A percentile compares a stretch with the other conserved stretches of the same genome.
phyloP scores from a whole-genome alignment of 2,113 vertebrate species.

The Bos javanicus region DNA sequence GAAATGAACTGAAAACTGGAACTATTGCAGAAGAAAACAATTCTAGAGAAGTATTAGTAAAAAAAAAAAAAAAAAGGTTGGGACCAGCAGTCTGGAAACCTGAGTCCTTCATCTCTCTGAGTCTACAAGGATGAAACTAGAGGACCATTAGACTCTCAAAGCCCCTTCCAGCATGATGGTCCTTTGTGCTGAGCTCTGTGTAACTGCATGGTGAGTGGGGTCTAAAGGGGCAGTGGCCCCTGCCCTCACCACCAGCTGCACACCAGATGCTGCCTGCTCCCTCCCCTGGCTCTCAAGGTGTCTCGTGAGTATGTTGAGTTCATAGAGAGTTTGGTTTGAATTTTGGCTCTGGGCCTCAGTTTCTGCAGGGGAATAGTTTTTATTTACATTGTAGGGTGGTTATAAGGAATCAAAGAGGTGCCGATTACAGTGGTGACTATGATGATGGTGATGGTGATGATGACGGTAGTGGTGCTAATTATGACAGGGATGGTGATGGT shows the following conservation, averaged over 20 bases:
- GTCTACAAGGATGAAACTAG: background rate
- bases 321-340: background rate
- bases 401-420: background rate
- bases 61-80: background rate
- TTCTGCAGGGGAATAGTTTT: background rate
- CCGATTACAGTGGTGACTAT: fast-evolving
- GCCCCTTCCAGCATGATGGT: background rate
- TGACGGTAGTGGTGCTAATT: no score
- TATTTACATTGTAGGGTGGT: no score
- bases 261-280: background rate
- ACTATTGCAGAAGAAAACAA: background rate
- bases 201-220: background rate
- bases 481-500: background rate
- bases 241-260: background rate
- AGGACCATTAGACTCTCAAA: background rate
- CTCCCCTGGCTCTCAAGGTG: fast-evolving
- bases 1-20: background rate
- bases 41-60: background rate
- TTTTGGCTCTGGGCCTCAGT: background rate
- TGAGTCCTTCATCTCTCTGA: background rate
- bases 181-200: background rate
- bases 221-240: fast-evolving
- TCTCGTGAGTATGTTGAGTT: background rate
- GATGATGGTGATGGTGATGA: no score
- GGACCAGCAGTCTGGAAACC: background rate